phyloP scores from a whole-genome alignment of 2,113 vertebrate species.

The Colius striatus region DNA sequence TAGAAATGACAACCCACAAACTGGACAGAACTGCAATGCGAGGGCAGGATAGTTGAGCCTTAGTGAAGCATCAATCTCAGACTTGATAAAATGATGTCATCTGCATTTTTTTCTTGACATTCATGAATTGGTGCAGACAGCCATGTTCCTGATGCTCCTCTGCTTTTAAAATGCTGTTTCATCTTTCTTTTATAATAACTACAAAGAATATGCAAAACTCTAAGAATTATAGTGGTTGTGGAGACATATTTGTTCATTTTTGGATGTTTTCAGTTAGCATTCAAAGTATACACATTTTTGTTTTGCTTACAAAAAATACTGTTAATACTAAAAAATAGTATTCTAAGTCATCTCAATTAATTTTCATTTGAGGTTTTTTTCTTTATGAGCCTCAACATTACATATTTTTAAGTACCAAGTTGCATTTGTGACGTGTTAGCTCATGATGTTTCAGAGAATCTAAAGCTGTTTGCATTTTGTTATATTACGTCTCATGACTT shows the following conservation, averaged over 20 bases:
- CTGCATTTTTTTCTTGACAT: background rate
- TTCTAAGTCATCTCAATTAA: background rate
- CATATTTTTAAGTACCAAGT: background rate
- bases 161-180: background rate
- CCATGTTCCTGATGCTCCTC: background rate
- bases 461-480: background rate
- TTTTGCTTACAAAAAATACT: background rate
- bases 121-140: background rate
- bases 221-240: background rate
- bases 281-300: background rate
- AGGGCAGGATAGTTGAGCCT: background rate
- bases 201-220: background rate
- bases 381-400: background rate
- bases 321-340: background rate
- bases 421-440: background rate
- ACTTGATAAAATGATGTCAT: background rate
- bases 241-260: background rate
- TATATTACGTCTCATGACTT: background rate
- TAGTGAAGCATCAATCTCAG: background rate
- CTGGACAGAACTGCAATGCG: background rate
- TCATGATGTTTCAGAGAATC: background rate
- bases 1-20: background rate
- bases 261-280: background rate
- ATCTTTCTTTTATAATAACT: background rate
- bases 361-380: background rate